These are phyloP conservation scores for Rousettus madagascariensis DNA, from an alignment of 2,797 vertebrate genomes.

Conservation along the genomic window DNA sequence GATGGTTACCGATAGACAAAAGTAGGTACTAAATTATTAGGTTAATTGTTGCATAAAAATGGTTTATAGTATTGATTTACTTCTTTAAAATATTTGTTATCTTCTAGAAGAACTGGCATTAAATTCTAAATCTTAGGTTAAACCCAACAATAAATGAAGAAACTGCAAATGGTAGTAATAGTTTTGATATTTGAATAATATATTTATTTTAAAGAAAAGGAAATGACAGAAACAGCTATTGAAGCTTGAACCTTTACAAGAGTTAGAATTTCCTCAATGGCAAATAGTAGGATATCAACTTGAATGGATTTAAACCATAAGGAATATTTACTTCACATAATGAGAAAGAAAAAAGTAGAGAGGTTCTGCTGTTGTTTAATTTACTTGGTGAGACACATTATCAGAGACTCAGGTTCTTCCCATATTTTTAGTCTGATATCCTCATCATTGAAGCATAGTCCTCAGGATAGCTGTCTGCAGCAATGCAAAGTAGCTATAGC, in stretches of 20 bases:
- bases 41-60: neutral
- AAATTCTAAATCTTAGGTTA: slow-evolving; percentile 17
- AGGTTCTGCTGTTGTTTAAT: neutral
- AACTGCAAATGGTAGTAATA: neutral
- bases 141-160: neutral
- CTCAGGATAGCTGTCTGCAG: neutral
- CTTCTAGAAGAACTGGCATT: neutral
- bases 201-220: neutral
- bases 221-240: neutral
- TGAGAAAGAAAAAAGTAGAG: neutral
- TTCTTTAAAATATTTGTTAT: neutral
- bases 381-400: neutral
- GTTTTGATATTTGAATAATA: neutral
- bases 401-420: neutral
- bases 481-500: no score
- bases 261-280: neutral
- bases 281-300: neutral
- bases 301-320: neutral
- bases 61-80: neutral
- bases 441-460: neutral
- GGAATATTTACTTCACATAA: neutral
- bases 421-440: neutral
- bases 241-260: neutral
- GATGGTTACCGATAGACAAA: neutral
- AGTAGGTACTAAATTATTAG: neutral